Evolutionary conservation across 2,888 invertebrate species (phyloP).

Genomic region (Allophyes oxyacanthae): DNA sequence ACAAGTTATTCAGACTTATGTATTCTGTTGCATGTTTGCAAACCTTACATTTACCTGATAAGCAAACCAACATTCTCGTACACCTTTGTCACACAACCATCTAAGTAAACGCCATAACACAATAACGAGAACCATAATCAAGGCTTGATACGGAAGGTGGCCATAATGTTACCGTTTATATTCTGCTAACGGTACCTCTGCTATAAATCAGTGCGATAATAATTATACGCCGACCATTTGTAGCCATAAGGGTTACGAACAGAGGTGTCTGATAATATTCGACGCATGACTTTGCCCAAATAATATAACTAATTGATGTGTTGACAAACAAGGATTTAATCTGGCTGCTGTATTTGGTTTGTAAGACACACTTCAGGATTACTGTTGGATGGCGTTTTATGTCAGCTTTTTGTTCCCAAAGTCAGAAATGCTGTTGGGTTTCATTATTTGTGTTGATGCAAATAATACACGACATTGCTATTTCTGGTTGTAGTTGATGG

Average conservation of each 20-base stretch:
- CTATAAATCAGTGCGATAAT: constrained; percentile 86
- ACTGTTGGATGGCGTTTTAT: background rate
- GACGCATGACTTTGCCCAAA: constrained; percentile 33
- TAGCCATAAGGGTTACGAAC: constrained; percentile 77
- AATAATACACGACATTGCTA: background rate
- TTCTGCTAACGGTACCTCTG: constrained; percentile 80
- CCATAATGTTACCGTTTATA: constrained; percentile 78
- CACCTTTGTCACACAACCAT: constrained; percentile 6
- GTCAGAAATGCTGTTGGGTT: background rate
- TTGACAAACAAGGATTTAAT: constrained; percentile 47
- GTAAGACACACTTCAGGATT: constrained; percentile 10
- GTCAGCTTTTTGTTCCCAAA: constrained; percentile 1
- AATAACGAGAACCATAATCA: constrained; percentile 56
- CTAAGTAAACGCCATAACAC: constrained; percentile 43
- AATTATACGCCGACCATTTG: constrained; percentile 83
- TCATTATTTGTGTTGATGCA: background rate
- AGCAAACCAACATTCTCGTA: constrained; percentile 6
- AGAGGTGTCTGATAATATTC: constrained; percentile 69
- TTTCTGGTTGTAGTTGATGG: too few relatives aligned
- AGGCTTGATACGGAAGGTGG: constrained; percentile 54
- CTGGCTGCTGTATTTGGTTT: constrained; percentile 31
- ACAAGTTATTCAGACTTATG: too few relatives aligned
- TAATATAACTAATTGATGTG: constrained; percentile 50
- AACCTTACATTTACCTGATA: constrained; percentile 1
- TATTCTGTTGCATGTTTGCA: too few relatives aligned